Conservation (phyloP, 2,113 vertebrate species). For the Brachypodius melanocephalos region DNA sequence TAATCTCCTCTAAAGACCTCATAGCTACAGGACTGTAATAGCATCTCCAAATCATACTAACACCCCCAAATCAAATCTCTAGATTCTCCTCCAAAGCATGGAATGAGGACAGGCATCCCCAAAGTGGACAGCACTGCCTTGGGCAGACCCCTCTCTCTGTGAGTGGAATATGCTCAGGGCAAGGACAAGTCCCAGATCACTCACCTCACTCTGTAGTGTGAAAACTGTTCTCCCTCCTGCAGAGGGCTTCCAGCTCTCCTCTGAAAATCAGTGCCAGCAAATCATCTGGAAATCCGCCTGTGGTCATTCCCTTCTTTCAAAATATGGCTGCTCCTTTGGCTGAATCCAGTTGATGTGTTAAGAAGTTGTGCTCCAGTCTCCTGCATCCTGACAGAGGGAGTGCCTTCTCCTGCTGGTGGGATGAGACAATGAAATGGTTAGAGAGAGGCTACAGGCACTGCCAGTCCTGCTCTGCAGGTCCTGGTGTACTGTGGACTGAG, state of each 20-base stretch:
- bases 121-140: neutral
- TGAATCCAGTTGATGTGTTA: neutral
- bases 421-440: neutral
- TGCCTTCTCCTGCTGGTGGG: fast-evolving
- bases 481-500: neutral
- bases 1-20: neutral
- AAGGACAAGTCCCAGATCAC: neutral
- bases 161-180: neutral
- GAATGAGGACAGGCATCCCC: neutral
- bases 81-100: neutral
- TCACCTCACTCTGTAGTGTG: neutral
- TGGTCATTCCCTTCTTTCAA: neutral
- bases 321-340: neutral
- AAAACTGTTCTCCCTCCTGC: neutral
- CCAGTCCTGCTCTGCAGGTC: neutral
- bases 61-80: neutral
- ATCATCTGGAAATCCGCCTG: neutral
- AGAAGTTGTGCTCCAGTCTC: neutral
- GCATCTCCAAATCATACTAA: neutral
- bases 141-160: neutral
- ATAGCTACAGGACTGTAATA: neutral
- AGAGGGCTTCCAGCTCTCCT: neutral
- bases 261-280: neutral
- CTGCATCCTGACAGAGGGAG: neutral
- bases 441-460: neutral